Evolutionary conservation across 2,888 invertebrate species (phyloP), one percentile per base, ranked within the genome.

Genomic region (Lepetodrilus schrolli): DNA sequence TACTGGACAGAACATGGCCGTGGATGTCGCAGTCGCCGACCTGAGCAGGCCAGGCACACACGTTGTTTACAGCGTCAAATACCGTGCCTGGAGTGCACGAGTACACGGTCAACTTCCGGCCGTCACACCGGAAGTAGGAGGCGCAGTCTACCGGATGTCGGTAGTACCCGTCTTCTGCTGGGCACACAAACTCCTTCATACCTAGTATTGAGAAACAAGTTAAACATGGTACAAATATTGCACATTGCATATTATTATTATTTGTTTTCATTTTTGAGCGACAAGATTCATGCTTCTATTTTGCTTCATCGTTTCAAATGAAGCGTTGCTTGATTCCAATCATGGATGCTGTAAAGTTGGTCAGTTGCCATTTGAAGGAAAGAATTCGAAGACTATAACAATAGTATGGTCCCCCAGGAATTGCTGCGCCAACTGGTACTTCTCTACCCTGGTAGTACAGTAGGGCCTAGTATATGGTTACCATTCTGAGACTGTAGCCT

Each of bases 41-140:
- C 66, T 68, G 66, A n/a, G 58, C 65, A 37, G 72, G 70, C 79
- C 79, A 79, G 8, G 77, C 71, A 51, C 79, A 79, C 58, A 72
- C 74, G 38, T 47, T 34, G 47, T 65, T 51, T n/a, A n/a, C 13
- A 8, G 50, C 66, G 37, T 78, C 78, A 48, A 75, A 78, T 37
- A 77, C 69, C 1, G 77, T 76, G 26, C 79, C 79, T 37, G 71
- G 34, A 48, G 74, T 77, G 68, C 79, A 79, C 47, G 69, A 50
- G 37, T 73, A 68, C 10, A 37, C 17, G 21, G 72, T 68, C 10
- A 74, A 49, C 38, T 48, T 66, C 2, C 74, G 73, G 65, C 73
- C 66, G 13, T 74, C 72, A 34, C 79, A 79, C 34, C 75, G 76
- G 65, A 74, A 71, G 68, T 77, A 79, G 20, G 68, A 34, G 36